A percentile compares a stretch with the other conserved stretches of the same genome.
Conservation (phyloP, 2,113 vertebrate genomes). For the Stigmatopora argus region DNA sequence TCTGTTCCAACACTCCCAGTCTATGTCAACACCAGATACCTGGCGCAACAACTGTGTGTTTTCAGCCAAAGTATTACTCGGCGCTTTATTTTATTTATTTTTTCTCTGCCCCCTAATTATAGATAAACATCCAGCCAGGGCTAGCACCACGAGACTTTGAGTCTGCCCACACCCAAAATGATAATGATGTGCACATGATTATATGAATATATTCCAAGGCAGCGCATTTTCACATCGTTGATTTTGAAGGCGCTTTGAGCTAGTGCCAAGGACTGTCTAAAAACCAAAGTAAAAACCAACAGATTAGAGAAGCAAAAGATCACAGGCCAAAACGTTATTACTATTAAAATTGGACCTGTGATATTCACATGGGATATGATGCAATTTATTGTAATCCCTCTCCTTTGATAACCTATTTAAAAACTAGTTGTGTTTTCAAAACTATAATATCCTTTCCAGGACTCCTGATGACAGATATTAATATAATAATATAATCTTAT, state of each 20-base stretch:
- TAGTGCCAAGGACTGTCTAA: neutral
- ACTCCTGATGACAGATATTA: neutral
- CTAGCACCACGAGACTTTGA: neutral
- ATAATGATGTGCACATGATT: slow-evolving; percentile 9
- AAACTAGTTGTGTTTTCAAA: neutral
- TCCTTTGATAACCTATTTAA: neutral
- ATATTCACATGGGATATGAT: neutral
- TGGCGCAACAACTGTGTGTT: slow-evolving; percentile 2
- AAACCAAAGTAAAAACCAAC: neutral
- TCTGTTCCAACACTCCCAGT: neutral
- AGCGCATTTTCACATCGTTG: neutral
- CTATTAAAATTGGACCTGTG: neutral
- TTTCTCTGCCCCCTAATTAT: neutral
- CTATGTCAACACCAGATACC: slow-evolving; percentile 9
- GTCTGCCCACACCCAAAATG: slow-evolving; percentile 5
- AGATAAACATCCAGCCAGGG: slow-evolving; percentile 5
- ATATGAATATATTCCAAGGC: slow-evolving; percentile 1
- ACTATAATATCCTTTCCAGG: neutral
- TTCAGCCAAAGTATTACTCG: slow-evolving; percentile 3
- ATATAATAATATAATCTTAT: neutral
- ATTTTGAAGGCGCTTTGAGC: neutral
- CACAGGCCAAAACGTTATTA: neutral
- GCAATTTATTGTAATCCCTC: neutral
- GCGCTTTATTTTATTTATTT: neutral
- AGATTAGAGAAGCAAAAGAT: slow-evolving; percentile 3